Evolutionary conservation across 2,888 invertebrate species (phyloP), one percentile per base, ranked within the genome.

Genomic region (Leptinotarsa tumamoca): DNA sequence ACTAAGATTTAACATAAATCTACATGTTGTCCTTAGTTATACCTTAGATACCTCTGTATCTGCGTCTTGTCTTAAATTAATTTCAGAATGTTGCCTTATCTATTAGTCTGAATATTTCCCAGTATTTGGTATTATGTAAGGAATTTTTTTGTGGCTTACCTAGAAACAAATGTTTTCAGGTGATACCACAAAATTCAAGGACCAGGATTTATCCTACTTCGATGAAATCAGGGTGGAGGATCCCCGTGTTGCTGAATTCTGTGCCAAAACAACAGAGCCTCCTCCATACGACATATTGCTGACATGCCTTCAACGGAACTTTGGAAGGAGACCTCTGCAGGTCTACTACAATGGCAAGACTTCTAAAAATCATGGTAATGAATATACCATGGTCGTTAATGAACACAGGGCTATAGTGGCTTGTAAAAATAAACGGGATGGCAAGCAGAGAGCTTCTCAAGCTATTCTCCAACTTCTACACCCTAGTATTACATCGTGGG

Each of bases 401-500:
- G 96, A 96, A 87, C 96, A 98, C 87, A 92, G 92, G 15, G 97
- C 96, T 2, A 95, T 94, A 27, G 97, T 98, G 27, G 90, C 94
- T n/a, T 98, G 98, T 88, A 95, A 96, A 87, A 99, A 98, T 89
- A 99, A 99, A 89, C 93, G 96, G 84, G 97, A 97, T 80, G 99
- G 98, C 7, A 98, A 98, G 87, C 99, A 99, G 87, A 90, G 95
- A 82, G 99, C 99, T 21, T 96, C 98, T 4, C 99, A 99, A 89
- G 94, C 95, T 13, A 97, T 99, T 82, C 89, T 99, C 67, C 95
- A 96, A 91, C 94, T 94, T 71, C 90, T 99, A 49, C 99, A 99
- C 90, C 98, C 99, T 0, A 96, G 98, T 87, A 95, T 99, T 71
- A 93, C 92, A 43, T 96, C 95, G 2, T 98, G 98, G 97, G 98